Base-by-base conservation (phyloP, 2,797 vertebrate species). In the Poeciliopsis infans region DNA sequence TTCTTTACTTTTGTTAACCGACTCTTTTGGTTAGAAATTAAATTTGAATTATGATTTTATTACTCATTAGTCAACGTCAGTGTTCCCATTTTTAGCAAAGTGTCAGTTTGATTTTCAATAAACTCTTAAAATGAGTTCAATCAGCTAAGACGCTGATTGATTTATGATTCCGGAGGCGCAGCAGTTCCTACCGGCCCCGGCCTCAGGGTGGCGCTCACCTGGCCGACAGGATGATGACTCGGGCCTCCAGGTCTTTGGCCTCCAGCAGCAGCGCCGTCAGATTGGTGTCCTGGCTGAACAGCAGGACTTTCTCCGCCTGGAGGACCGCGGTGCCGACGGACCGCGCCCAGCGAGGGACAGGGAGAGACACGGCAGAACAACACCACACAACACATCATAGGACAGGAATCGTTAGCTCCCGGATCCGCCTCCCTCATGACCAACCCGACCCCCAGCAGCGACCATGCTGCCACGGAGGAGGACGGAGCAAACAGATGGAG, bases 261-360 rank as follows among this genome's bases (percentile, higher is more conserved):
- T 99, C 98, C 92, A 98, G 95, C 89, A 99, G 97, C 93, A 99
- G 94, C 0, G 98, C 96, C 0, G 98, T 99, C 94, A 99, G 94
- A 3, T 99, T 99, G 96, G 98, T 99, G 89, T 98, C 98, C 0
- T 96, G 98, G 90, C 97, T 98, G 91, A 99, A 99, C 90, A 98
- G 97, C 92, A 99, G 97, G 89, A 99, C 97, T 95, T 99, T 99
- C 95, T 99, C 98, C 13, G 98, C 98, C 98, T 94, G 91, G 51
- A 78, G 72, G 77, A 76, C 72, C 79, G 11, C 15, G 7, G 4
- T 4, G 69, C 79, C 59, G 75, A 76, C 5, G 28, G n/a, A 74
- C 80, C 59, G 79, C 80, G 64, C 47, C 76, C 86, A 66, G 41
- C 51, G 74, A 36, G 49, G 87, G 73, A 91, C 80, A 86, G 70